Evolutionary conservation across 2,113 vertebrate species (phyloP).

Genomic region (Camelus dromedarius): DNA sequence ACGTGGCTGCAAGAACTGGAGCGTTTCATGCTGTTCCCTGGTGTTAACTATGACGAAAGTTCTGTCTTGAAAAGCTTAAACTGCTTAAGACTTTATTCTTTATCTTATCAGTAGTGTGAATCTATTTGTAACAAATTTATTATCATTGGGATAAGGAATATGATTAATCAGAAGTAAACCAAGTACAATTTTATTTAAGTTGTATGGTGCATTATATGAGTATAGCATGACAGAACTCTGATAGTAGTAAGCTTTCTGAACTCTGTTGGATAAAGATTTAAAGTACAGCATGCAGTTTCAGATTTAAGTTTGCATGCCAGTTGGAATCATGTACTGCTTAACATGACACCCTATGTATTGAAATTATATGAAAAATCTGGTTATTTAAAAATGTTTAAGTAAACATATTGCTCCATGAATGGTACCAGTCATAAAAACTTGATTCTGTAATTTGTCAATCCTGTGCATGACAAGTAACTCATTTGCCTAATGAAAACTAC

Average conservation of each 20-base stretch:
- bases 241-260: neutral
- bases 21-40: neutral
- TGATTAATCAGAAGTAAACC: neutral
- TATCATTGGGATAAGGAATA: neutral
- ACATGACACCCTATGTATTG: neutral
- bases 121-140: neutral
- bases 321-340: neutral
- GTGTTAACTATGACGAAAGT: neutral
- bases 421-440: neutral
- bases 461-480: slow-evolving; percentile 39
- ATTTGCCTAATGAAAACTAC: slow-evolving; percentile 48
- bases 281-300: neutral
- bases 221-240: neutral
- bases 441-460: slow-evolving; percentile 45
- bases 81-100: neutral
- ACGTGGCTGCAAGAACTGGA: neutral
- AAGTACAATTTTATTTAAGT: neutral
- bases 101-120: neutral
- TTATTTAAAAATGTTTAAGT: slow-evolving; percentile 39
- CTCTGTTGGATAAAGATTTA: neutral
- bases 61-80: neutral
- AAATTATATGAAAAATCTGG: neutral
- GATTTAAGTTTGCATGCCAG: neutral
- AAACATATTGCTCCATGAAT: slow-evolving; percentile 5
- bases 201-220: neutral